A percentile compares a stretch with the other conserved stretches of the same genome.
Conservation (phyloP, 2,797 vertebrate species). For the Epinephelus malabaricus region DNA sequence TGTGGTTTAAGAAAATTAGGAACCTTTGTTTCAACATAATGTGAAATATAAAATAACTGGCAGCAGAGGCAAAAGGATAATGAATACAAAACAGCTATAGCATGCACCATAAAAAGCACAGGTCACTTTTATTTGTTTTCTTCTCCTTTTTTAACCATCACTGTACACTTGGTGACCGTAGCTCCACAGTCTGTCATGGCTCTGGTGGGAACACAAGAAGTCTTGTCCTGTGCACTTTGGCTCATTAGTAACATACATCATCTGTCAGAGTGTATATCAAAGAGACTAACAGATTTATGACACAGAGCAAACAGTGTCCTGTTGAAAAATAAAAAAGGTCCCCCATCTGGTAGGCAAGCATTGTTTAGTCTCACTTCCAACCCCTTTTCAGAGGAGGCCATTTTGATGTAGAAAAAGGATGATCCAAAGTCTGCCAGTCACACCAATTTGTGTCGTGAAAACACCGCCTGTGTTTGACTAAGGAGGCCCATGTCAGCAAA, state of each 20-base stretch:
- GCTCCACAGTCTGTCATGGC: slow-evolving; percentile 22
- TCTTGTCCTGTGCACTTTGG: slow-evolving; percentile 43
- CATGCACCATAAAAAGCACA: neutral
- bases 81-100: neutral
- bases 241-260: too few relatives aligned
- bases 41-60: slow-evolving; percentile 1
- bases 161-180: neutral
- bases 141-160: neutral
- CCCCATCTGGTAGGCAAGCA: slow-evolving; percentile 55
- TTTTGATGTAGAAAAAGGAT: slow-evolving; percentile 51
- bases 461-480: slow-evolving; percentile 59
- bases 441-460: slow-evolving; percentile 54
- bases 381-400: slow-evolving; percentile 39
- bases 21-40: neutral
- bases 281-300: slow-evolving; percentile 56
- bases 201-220: slow-evolving; percentile 40
- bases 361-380: slow-evolving; percentile 60
- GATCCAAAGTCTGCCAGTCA: slow-evolving; percentile 54
- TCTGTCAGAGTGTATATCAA: too few relatives aligned
- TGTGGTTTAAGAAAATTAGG: neutral
- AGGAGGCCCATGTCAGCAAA: slow-evolving; percentile 63
- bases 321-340: slow-evolving; percentile 35
- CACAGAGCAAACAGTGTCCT: slow-evolving; percentile 50
- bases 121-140: neutral
- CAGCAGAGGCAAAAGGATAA: neutral